phyloP scores from a whole-genome alignment of 2,888 invertebrate species.

The Tenthredo scrophulariae region DNA sequence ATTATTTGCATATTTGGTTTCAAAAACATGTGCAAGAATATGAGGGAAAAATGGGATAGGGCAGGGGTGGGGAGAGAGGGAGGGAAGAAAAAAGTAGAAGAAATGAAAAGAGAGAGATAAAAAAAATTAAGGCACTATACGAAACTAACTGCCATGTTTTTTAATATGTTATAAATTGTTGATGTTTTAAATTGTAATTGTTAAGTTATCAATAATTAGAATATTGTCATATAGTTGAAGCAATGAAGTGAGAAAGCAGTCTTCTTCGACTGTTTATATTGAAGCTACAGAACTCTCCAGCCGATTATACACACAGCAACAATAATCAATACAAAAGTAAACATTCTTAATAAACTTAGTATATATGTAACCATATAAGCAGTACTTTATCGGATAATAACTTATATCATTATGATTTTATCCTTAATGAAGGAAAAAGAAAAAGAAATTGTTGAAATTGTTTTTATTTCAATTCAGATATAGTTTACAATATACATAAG shows the following conservation, averaged over 20 bases:
- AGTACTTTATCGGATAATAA: background rate
- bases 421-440: background rate
- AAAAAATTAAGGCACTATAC: constrained; percentile 37
- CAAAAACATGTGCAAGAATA: constrained; percentile 10
- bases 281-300: background rate
- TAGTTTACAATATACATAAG: too few species aligned
- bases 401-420: background rate
- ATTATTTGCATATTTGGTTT: background rate
- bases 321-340: background rate
- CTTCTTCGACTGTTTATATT: constrained; percentile 54
- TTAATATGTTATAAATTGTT: constrained; percentile 61
- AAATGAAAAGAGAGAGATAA: constrained; percentile 59
- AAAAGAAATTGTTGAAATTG: background rate
- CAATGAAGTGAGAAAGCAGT: constrained; percentile 60
- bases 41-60: background rate
- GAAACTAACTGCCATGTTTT: constrained; percentile 66
- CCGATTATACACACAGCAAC: background rate
- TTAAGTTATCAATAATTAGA: constrained; percentile 61
- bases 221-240: constrained; percentile 54
- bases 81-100: constrained; percentile 63
- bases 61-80: background rate
- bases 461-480: background rate
- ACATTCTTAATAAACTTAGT: background rate
- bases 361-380: background rate
- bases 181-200: constrained; percentile 60